These are phyloP conservation scores for Hoplostethus atlanticus DNA, from an alignment of 2,797 vertebrate genomes.

Conservation along the genomic window DNA sequence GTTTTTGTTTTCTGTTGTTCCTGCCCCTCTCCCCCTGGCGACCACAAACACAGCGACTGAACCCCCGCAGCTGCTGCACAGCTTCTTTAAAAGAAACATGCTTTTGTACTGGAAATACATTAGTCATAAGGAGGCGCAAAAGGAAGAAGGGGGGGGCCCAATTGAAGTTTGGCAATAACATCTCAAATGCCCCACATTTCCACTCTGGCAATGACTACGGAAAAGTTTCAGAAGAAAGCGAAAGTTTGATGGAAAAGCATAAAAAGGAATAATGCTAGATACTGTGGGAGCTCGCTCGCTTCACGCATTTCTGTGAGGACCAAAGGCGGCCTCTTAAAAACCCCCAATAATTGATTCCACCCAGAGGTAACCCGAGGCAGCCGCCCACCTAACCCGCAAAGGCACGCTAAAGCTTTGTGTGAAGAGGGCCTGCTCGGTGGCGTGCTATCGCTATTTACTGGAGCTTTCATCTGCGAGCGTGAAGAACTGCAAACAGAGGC, in stretches of 20 bases:
- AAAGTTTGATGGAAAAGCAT: slow-evolving; percentile 77
- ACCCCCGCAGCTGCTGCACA: slow-evolving; percentile 39
- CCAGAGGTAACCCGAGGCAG: slow-evolving; percentile 74
- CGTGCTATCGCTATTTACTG: slow-evolving; percentile 31
- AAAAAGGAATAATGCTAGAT: slow-evolving; percentile 68
- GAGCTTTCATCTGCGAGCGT: slow-evolving; percentile 65
- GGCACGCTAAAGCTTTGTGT: slow-evolving; percentile 48
- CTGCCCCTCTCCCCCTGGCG: slow-evolving; percentile 15
- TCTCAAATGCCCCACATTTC: slow-evolving; percentile 73
- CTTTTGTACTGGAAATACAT: slow-evolving; percentile 65
- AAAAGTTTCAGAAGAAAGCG: slow-evolving; percentile 75
- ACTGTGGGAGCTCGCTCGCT: slow-evolving; percentile 65
- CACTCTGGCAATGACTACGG: slow-evolving; percentile 57
- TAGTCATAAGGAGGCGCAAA: slow-evolving; percentile 52
- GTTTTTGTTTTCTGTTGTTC: slow-evolving; percentile 45
- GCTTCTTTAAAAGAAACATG: slow-evolving; percentile 64
- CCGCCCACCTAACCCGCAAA: slow-evolving; percentile 60
- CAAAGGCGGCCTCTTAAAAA: slow-evolving; percentile 72
- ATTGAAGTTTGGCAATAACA: slow-evolving; percentile 70
- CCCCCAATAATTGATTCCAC: slow-evolving; percentile 78
- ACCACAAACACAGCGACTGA: slow-evolving; percentile 45
- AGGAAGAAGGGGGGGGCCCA: neutral
- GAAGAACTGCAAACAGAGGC: slow-evolving; percentile 64
- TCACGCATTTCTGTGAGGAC: slow-evolving; percentile 63
- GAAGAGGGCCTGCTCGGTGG: slow-evolving; percentile 50